Conservation (phyloP, 1,140 invertebrate species). For the Wasmannia auropunctata region DNA sequence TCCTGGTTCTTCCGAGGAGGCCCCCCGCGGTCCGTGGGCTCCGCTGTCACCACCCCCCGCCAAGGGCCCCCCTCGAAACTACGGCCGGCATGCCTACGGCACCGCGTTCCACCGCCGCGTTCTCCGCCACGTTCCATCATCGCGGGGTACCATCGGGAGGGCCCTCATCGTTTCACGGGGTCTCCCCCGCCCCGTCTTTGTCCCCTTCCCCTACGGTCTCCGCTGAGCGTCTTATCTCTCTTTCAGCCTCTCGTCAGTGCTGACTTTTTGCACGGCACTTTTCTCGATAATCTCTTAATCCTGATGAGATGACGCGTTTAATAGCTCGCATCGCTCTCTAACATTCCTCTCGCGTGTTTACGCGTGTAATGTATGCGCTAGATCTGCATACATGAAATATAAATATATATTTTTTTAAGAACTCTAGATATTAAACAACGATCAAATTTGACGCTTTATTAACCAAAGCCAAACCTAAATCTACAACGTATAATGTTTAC, state of each 20-base stretch:
- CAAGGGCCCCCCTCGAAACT: constrained; percentile 76
- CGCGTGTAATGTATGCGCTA: background rate
- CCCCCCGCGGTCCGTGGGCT: constrained; percentile 80
- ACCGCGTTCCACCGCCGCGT: constrained; percentile 63
- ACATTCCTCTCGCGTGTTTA: background rate
- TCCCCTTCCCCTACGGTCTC: background rate
- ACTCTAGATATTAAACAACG: background rate
- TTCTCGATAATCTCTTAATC: constrained; percentile 71
- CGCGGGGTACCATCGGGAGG: constrained; percentile 32
- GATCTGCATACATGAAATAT: background rate
- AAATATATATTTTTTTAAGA: background rate
- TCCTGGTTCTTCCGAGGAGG: constrained; percentile 81
- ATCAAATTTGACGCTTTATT: background rate
- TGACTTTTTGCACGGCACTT: constrained; percentile 59
- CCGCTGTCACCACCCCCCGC: constrained; percentile 83
- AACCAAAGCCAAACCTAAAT: background rate
- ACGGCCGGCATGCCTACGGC: constrained; percentile 68
- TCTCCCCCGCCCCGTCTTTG: background rate
- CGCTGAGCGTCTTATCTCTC: constrained; percentile 5
- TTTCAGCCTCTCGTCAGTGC: constrained; percentile 19
- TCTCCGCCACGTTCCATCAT: constrained; percentile 74
- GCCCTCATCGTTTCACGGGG: constrained; percentile 33
- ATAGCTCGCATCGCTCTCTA: background rate
- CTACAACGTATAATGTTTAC: background rate
- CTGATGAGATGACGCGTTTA: constrained; percentile 43